A percentile compares a stretch with the other conserved stretches of the same genome.
phyloP scores from a whole-genome alignment of 2,888 invertebrate species.

The Phortica okadai region DNA sequence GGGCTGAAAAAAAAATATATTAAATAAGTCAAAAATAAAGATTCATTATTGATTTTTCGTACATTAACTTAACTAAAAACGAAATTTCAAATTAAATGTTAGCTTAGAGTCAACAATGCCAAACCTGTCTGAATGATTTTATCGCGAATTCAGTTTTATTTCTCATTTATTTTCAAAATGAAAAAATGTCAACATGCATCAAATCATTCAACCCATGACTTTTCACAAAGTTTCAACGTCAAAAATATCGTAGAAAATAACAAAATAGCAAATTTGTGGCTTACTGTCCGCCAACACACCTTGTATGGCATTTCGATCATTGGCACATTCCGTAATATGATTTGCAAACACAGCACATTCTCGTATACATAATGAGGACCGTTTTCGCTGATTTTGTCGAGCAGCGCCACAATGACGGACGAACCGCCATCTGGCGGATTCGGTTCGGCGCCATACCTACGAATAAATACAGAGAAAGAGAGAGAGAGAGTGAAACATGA shows the following conservation, averaged over 20 bases:
- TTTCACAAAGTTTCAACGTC: background rate
- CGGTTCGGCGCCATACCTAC: slow-evolving; percentile 82
- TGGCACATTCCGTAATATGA: slow-evolving; percentile 82
- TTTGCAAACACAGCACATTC: slow-evolving; percentile 82
- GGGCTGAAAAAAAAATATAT: slow-evolving; percentile 58
- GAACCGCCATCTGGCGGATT: slow-evolving; percentile 79
- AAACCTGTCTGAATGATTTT: background rate
- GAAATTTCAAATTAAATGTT: background rate
- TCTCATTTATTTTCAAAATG: background rate
- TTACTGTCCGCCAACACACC: slow-evolving; percentile 60
- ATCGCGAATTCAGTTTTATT: too few species aligned
- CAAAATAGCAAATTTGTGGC: background rate
- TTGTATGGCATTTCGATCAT: slow-evolving; percentile 78
- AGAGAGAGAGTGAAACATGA: background rate
- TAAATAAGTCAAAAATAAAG: background rate
- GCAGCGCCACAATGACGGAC: slow-evolving; percentile 81
- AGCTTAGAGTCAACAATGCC: too few species aligned
- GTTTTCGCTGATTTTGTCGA: slow-evolving; percentile 81
- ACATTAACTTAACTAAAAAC: background rate
- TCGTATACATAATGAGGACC: slow-evolving; percentile 83
- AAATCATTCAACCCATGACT: slow-evolving; percentile 15
- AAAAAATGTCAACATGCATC: slow-evolving; percentile 4
- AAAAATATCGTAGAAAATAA: background rate
- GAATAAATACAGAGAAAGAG: slow-evolving; percentile 28
- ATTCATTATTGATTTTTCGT: background rate